Conservation (phyloP, 1,140 invertebrate genomes). For the Thereuonema tuberculata region DNA sequence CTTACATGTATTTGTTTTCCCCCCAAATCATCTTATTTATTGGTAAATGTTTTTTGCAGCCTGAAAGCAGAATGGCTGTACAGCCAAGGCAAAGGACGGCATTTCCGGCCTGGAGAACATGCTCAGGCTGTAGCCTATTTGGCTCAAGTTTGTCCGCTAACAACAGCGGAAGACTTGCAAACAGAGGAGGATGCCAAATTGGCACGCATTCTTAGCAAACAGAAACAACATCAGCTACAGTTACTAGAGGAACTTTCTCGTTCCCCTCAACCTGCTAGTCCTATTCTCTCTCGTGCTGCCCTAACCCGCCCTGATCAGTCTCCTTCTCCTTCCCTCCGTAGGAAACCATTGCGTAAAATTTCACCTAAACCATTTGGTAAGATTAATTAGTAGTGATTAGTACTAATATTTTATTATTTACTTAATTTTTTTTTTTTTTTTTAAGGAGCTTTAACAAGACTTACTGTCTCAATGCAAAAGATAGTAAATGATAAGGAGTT, state of each 20-base stretch:
- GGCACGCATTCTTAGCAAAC: slow-evolving; percentile 68
- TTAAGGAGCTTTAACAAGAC: no score
- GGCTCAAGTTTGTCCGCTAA: slow-evolving; percentile 51
- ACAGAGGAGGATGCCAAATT: slow-evolving; percentile 74
- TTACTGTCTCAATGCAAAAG: no score
- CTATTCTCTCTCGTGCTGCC: neutral
- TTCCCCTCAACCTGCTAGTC: slow-evolving; percentile 1
- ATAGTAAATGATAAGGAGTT: no score
- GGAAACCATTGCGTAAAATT: slow-evolving; percentile 6
- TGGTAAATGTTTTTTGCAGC: slow-evolving; percentile 45
- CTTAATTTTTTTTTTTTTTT: no score
- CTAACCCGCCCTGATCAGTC: neutral
- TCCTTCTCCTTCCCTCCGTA: neutral
- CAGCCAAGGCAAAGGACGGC: slow-evolving; percentile 75
- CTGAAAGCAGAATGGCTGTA: slow-evolving; percentile 90
- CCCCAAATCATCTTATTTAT: no score
- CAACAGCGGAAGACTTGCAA: slow-evolving; percentile 50
- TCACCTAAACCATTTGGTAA: slow-evolving; percentile 2
- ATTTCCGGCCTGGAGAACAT: slow-evolving; percentile 74
- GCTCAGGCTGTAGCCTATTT: slow-evolving; percentile 65
- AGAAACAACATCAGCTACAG: slow-evolving; percentile 65
- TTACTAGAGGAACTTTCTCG: slow-evolving; percentile 22
- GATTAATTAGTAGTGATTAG: no score
- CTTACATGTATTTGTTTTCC: no score
- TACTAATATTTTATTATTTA: no score